A percentile compares a stretch with the other conserved stretches of the same genome.
Conservation (phyloP, 2,113 vertebrate genomes). For the Neogale vison region DNA sequence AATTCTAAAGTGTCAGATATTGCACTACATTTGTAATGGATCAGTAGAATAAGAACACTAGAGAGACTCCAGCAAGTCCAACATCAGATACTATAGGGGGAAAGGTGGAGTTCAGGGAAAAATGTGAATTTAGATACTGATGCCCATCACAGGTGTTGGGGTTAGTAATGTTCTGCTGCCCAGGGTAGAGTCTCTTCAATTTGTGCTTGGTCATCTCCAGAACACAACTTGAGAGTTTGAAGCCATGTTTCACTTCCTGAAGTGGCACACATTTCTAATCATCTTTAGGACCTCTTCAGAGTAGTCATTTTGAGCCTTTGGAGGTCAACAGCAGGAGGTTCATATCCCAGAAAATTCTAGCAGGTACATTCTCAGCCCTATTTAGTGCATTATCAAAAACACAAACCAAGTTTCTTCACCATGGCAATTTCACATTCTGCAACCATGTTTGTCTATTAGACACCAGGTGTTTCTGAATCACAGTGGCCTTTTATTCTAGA, state of each 20-base stretch:
- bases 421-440: background rate
- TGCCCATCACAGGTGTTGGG: background rate
- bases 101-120: fast-evolving
- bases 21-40: background rate
- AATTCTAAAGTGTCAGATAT: background rate
- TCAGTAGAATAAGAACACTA: background rate
- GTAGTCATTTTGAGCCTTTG: background rate
- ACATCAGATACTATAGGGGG: background rate
- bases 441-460: background rate
- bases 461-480: background rate
- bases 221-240: background rate
- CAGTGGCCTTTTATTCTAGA: background rate
- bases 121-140: background rate
- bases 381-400: background rate
- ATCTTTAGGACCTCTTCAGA: background rate
- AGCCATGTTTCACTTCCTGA: background rate
- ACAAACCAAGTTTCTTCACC: background rate
- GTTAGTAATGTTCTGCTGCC: background rate
- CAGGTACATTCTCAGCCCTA: background rate
- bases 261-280: background rate
- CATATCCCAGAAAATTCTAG: background rate
- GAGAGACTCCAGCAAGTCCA: background rate
- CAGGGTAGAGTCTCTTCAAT: too few species aligned
- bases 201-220: background rate
- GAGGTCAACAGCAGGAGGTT: background rate